These are phyloP conservation scores for Harpalus rufipes DNA, from an alignment of 2,888 invertebrate species.

Conservation along the genomic window DNA sequence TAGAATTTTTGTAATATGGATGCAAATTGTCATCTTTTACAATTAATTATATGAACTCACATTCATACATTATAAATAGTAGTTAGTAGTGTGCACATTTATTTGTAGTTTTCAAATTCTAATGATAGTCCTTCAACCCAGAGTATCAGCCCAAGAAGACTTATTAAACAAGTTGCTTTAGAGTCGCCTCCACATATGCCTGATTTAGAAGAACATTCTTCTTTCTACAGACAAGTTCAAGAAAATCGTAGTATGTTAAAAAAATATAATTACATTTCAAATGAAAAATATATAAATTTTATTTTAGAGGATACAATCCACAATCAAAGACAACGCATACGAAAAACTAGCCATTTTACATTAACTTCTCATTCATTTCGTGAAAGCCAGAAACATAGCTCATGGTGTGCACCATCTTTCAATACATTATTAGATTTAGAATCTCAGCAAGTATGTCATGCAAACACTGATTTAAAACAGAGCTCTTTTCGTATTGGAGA, in stretches of 20 bases:
- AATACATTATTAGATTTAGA: conserved; percentile 63
- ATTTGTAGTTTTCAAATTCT: conserved; percentile 54
- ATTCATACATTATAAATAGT: not conserved
- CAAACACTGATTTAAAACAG: conserved; percentile 77
- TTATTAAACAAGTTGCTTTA: conserved; percentile 86
- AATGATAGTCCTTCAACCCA: conserved; percentile 73
- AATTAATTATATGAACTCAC: not conserved
- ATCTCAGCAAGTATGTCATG: conserved; percentile 62
- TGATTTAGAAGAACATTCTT: conserved; percentile 73
- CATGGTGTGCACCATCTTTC: conserved; percentile 78
- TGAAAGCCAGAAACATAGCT: conserved; percentile 79
- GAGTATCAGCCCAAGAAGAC: conserved; percentile 82
- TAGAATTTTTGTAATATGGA: conserved; percentile 23
- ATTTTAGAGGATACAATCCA: conserved; percentile 73
- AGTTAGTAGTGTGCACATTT: conserved; percentile 43
- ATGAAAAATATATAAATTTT: not conserved
- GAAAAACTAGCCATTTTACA: conserved; percentile 79
- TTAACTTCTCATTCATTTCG: conserved; percentile 79
- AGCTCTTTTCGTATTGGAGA: conserved; percentile 85
- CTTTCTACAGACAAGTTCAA: conserved; percentile 56
- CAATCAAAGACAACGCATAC: conserved; percentile 79
- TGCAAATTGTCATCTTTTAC: conserved; percentile 9
- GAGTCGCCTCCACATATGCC: conserved; percentile 81
- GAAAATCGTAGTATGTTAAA: conserved; percentile 58
- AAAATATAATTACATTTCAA: not conserved